Conservation (phyloP, 2,888 invertebrate genomes). For the Syrista parreyssii region DNA sequence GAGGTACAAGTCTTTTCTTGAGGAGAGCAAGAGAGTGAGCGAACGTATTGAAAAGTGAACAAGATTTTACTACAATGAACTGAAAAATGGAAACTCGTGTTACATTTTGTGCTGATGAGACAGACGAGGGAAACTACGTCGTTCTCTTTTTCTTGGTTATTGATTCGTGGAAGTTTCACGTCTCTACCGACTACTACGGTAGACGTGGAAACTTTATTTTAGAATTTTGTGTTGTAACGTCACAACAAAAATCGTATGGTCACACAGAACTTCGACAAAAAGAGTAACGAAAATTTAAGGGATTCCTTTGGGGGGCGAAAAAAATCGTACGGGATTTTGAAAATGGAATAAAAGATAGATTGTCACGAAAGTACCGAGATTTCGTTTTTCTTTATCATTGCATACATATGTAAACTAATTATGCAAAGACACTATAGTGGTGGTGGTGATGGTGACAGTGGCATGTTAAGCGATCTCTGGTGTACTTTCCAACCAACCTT, state of each 20-base stretch:
- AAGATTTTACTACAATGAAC: not conserved
- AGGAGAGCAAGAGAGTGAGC: conserved; percentile 17
- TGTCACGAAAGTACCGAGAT: not conserved
- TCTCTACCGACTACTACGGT: not conserved
- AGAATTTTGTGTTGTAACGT: not conserved
- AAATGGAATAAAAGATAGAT: not conserved
- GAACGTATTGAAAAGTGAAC: not conserved
- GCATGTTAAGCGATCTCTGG: conserved; percentile 50
- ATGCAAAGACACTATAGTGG: conserved; percentile 39
- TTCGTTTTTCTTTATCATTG: conserved; percentile 5
- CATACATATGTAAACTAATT: not conserved
- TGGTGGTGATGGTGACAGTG: conserved; percentile 57
- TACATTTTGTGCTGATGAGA: not conserved
- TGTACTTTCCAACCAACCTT: conserved; percentile 33
- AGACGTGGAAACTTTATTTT: not conserved
- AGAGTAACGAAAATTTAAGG: not conserved
- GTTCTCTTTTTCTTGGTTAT: not conserved
- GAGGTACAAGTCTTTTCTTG: conserved; percentile 10
- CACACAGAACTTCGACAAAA: not conserved
- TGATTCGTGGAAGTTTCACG: not conserved
- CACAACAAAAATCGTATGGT: not conserved
- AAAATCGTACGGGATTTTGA: not conserved
- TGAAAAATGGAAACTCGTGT: not conserved
- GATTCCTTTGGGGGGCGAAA: not conserved
- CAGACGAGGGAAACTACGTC: not conserved